These are phyloP conservation scores for Vanessa cardui DNA, from an alignment of 2,888 invertebrate species.

Conservation along the genomic window DNA sequence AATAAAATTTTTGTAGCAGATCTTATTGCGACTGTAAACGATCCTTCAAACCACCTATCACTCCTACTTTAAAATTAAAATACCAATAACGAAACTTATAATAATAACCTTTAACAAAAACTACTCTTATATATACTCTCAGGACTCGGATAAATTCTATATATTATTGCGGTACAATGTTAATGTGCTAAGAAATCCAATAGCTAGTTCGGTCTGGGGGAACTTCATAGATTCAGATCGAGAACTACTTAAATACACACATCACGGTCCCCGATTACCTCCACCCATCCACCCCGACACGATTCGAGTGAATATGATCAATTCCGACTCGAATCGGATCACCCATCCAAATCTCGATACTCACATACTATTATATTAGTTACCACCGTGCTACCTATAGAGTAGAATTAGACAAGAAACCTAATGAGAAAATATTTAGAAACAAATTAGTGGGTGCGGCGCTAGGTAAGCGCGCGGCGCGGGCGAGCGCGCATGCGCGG, in stretches of 20 bases:
- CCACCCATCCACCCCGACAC: conserved; percentile 11
- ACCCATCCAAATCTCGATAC: neutral
- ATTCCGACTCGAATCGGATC: neutral
- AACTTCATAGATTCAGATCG: conserved; percentile 17
- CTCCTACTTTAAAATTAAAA: neutral
- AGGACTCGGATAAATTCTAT: conserved; percentile 16
- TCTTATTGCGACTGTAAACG: conserved; percentile 3
- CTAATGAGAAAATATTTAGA: conserved; percentile 4
- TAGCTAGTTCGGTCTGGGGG: neutral
- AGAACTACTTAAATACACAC: conserved; percentile 25
- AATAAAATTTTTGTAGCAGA: conserved; percentile 9
- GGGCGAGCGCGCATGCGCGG: conserved; percentile 58
- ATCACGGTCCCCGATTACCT: conserved; percentile 17
- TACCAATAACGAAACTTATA: conserved; percentile 22
- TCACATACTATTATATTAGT: neutral
- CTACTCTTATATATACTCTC: conserved; percentile 14
- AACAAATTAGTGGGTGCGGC: neutral
- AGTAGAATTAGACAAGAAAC: neutral
- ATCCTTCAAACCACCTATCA: conserved; percentile 1
- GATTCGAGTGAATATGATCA: neutral
- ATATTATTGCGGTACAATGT: conserved; percentile 13
- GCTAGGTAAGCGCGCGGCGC: conserved; percentile 41
- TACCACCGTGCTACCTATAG: neutral
- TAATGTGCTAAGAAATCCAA: conserved; percentile 2
- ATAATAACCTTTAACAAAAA: conserved; percentile 21